phyloP scores from a whole-genome alignment of 2,888 invertebrate genomes.

The Rapana venosa region DNA sequence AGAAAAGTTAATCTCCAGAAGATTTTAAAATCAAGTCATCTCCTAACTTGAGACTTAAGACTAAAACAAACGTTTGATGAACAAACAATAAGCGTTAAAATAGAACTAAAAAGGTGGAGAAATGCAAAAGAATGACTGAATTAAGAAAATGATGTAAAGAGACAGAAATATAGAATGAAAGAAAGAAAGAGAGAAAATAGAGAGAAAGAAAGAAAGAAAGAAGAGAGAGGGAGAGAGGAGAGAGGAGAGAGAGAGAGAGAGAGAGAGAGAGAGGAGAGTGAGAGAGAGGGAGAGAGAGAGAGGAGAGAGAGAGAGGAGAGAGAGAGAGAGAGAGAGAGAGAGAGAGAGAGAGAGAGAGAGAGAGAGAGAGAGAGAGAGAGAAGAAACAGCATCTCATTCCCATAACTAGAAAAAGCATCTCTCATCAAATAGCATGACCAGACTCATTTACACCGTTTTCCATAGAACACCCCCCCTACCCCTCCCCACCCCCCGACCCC shows the following conservation, averaged over 20 bases:
- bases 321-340: not conserved
- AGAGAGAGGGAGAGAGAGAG: too few species aligned
- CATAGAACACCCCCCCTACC: not conserved
- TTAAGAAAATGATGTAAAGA: too few species aligned
- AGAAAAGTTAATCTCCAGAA: too few species aligned
- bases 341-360: conserved; percentile 9
- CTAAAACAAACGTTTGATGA: too few species aligned
- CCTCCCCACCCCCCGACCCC: not conserved
- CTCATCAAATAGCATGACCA: not conserved
- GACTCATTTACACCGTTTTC: not conserved
- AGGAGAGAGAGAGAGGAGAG: not conserved
- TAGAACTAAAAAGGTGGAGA: too few species aligned
- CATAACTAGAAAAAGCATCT: not conserved
- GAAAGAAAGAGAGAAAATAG: too few species aligned
- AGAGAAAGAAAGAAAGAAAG: not conserved
- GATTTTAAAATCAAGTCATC: too few species aligned
- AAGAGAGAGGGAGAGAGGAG: not conserved
- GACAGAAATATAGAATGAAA: too few species aligned
- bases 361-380: not conserved
- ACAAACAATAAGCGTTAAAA: too few species aligned
- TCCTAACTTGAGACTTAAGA: too few species aligned
- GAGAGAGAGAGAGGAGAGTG: not conserved
- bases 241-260: not conserved
- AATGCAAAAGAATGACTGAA: too few species aligned
- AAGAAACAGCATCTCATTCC: not conserved